Conservation (phyloP, 1,140 invertebrate species). For the Melanaphis sacchari region DNA sequence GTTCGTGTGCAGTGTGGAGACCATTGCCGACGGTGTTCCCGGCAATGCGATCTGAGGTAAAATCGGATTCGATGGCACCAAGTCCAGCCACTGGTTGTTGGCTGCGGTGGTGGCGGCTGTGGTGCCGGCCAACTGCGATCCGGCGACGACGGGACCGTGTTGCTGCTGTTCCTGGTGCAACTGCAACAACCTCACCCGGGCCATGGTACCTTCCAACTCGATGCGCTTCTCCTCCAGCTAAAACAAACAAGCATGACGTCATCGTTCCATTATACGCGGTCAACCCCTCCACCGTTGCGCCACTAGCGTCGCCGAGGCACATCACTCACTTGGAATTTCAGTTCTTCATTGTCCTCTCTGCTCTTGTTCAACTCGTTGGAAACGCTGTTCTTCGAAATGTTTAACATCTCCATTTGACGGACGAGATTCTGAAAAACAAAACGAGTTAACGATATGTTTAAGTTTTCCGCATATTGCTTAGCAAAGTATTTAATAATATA, state of each 20-base stretch:
- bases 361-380: conserved; percentile 75
- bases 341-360: conserved; percentile 80
- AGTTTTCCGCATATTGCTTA: background rate
- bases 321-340: conserved; percentile 76
- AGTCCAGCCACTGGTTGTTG: conserved; percentile 62
- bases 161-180: conserved; percentile 62
- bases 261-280: background rate
- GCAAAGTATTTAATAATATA: too few species aligned
- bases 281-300: background rate
- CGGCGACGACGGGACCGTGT: conserved; percentile 59
- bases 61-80: conserved; percentile 58
- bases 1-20: conserved; percentile 58
- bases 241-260: conserved; percentile 59
- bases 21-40: conserved; percentile 58
- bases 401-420: conserved; percentile 72
- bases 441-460: background rate
- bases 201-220: conserved; percentile 80
- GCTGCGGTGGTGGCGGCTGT: background rate
- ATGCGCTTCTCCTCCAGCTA: conserved; percentile 82
- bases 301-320: background rate
- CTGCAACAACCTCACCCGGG: conserved; percentile 76
- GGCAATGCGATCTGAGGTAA: conserved; percentile 60
- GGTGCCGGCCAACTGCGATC: background rate
- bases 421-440: conserved; percentile 69
- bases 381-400: conserved; percentile 71